phyloP scores from a whole-genome alignment of 2,797 vertebrate species.

The Halcyon smyrnensis region DNA sequence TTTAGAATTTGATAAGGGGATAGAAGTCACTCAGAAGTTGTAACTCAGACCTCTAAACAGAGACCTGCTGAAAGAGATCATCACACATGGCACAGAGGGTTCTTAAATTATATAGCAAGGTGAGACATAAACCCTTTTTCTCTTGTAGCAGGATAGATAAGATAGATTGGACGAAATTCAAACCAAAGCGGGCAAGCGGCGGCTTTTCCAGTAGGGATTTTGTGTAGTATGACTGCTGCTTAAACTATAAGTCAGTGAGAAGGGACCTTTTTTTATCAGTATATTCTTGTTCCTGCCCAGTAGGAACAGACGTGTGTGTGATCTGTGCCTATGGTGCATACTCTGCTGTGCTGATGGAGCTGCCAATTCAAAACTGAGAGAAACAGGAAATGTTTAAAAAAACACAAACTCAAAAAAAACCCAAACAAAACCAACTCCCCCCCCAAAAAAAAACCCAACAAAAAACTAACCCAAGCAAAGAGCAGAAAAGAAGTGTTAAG shows the following conservation, averaged over 20 bases:
- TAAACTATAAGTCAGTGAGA: not conserved
- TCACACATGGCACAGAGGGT: not conserved
- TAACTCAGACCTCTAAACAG: not conserved
- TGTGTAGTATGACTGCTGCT: not conserved
- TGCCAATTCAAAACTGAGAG: not conserved
- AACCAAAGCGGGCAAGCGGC: not conserved
- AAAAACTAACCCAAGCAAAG: not conserved
- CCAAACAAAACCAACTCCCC: not conserved
- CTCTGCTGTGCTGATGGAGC: not conserved
- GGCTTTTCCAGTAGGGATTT: not conserved
- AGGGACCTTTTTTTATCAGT: not conserved
- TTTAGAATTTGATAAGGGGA: not conserved
- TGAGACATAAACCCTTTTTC: not conserved
- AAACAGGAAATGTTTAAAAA: slow-evolving; percentile 24
- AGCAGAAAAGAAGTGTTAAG: not conserved
- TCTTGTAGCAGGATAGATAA: not conserved
- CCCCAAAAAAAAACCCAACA: not conserved
- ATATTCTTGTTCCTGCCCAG: not conserved
- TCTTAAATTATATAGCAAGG: not conserved
- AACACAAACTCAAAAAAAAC: not conserved
- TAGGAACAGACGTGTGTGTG: not conserved
- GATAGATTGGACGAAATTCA: not conserved
- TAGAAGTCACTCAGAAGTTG: not conserved
- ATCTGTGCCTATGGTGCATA: not conserved
- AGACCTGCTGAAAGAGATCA: not conserved